Base-by-base conservation (phyloP, 2,888 invertebrate species). In the Elaeidobius kamerunicus region DNA sequence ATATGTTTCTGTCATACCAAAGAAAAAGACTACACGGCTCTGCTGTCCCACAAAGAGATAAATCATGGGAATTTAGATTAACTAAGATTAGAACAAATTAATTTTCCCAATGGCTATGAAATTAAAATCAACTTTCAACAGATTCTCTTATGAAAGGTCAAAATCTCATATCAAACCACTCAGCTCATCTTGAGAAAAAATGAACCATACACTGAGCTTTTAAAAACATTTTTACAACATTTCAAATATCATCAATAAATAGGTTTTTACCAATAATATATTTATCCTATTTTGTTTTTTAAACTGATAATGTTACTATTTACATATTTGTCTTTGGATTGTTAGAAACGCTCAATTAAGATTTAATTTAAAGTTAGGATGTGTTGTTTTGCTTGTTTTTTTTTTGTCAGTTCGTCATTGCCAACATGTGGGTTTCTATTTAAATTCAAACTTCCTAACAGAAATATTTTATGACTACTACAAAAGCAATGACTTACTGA, bases 331-430 rank as follows among this genome's bases (percentile, higher is more conserved):
- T 36, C 44, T 20, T 38, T 46, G 52, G 52, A 52, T 35, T 52
- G 52, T 52, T 52, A 32, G 30, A 32, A 34, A 45, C 40, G 52
- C 52, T 52, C 52, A 52, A 52, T 35, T 52, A 40, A 52, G 45
- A 19, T 32, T 36, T 51, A 51, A 39, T 41, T 14, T 55, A 47
- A n/a, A n/a, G 19, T 7, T 17, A 30, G 12, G 30, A 30, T 11
- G 30, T 30, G 3, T 30, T 30, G 30, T 12, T 30, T 30, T 12
- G 3, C 11, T 30, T 30, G 30, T 12, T 30, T 30, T 12, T 11
- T 3, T 11, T 3, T 3, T 6, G 4, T 30, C 30, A 30, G 30
- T 30, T 30, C 3, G 30, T 30, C 11, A 30, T 30, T 12, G 30
- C 23, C 23, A 9, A 23, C 4, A 23, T 23, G 23, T 23, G 4